A percentile compares a stretch with the other conserved stretches of the same genome.
Evolutionary conservation across 2,888 invertebrate species (phyloP).

Genomic region (Brenthis hecate): DNA sequence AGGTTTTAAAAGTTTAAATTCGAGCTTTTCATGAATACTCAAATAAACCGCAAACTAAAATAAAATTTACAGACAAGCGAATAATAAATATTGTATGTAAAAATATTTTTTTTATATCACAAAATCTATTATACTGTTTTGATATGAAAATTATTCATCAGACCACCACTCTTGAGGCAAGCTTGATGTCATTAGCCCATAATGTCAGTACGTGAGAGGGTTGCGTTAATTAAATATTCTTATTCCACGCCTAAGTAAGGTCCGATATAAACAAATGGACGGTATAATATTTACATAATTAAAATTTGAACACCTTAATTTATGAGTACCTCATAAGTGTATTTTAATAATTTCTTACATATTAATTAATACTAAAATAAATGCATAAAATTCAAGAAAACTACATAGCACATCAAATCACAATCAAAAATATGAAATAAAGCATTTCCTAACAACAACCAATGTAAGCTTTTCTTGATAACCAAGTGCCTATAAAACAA

Average conservation of each 20-base stretch:
- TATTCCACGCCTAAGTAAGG: conserved; percentile 43
- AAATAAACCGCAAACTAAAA: too few relatives aligned
- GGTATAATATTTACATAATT: conserved; percentile 44
- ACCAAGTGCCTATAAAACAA: too few relatives aligned
- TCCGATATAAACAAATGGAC: conserved; percentile 40
- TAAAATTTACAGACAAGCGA: too few relatives aligned
- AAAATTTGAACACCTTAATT: conserved; percentile 32
- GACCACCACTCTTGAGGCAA: conserved; percentile 24
- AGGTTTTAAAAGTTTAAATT: too few relatives aligned
- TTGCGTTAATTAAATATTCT: conserved; percentile 46
- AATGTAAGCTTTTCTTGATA: too few relatives aligned
- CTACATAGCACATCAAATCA: too few relatives aligned
- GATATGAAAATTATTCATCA: conserved; percentile 17
- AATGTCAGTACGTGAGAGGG: conserved; percentile 40
- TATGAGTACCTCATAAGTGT: conserved; percentile 3
- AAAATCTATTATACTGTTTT: conserved; percentile 6
- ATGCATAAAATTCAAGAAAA: background rate
- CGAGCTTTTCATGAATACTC: too few relatives aligned
- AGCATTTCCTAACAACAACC: too few relatives aligned
- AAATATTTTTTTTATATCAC: too few relatives aligned
- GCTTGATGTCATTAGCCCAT: conserved; percentile 39
- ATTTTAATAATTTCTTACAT: too few relatives aligned
- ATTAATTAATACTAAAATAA: background rate
- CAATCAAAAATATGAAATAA: too few relatives aligned
- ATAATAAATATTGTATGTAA: too few relatives aligned